Conservation (phyloP, 1,140 invertebrate genomes). For the Drosophila mojavensis region DNA sequence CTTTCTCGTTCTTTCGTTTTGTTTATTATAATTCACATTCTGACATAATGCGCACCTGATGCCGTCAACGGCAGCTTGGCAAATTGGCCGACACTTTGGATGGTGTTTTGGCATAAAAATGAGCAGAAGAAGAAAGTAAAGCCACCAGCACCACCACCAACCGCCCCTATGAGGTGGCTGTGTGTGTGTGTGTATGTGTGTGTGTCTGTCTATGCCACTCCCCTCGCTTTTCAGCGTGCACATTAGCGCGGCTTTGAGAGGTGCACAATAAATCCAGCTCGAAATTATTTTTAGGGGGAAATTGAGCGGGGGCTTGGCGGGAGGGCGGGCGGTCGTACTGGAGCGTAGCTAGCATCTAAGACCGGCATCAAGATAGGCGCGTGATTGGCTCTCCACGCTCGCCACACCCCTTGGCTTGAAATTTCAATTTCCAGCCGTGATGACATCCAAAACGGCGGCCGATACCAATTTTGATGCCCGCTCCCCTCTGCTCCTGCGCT, state of each 20-base stretch:
- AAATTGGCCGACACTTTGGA: conserved; percentile 66
- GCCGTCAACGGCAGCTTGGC: conserved; percentile 46
- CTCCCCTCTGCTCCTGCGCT: not conserved
- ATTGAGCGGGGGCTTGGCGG: not conserved
- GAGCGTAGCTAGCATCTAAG: not conserved
- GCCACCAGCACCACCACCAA: not conserved
- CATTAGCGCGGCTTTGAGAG: conserved; percentile 68
- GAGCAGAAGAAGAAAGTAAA: not conserved
- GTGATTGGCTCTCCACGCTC: conserved; percentile 59
- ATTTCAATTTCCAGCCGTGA: conserved; percentile 78
- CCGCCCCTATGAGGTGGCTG: not conserved
- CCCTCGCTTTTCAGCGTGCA: conserved; percentile 61
- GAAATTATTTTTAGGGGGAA: conserved; percentile 65
- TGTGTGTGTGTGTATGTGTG: no score
- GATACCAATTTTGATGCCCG: conserved; percentile 55
- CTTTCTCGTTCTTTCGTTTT: conserved; percentile 22
- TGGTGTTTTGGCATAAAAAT: conserved; percentile 12
- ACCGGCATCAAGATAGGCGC: conserved; percentile 51
- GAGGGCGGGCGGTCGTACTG: not conserved
- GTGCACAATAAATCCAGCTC: conserved; percentile 73
- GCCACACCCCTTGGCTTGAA: conserved; percentile 18
- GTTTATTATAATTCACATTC: conserved; percentile 69
- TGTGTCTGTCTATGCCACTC: not conserved
- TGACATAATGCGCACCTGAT: conserved; percentile 79
- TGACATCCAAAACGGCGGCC: conserved; percentile 54